Evolutionary conservation across 2,888 invertebrate genomes (phyloP).

Genomic region (Melolontha melolontha): DNA sequence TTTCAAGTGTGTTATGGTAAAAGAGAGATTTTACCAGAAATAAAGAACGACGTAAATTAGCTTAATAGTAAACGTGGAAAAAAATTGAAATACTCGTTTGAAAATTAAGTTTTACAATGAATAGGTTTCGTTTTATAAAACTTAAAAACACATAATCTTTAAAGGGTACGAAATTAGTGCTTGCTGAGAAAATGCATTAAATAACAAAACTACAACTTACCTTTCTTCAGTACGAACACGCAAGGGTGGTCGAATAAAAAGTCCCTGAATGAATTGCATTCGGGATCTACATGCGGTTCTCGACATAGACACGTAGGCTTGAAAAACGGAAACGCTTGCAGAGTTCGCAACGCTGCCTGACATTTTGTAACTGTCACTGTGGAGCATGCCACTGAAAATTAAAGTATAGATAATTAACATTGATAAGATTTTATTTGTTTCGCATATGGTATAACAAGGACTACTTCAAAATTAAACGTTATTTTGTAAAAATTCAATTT

Average conservation of each 20-base stretch:
- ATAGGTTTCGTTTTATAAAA: too few relatives aligned
- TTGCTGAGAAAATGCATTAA: too few relatives aligned
- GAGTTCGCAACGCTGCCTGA: conserved; percentile 88
- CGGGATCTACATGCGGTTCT: conserved; percentile 90
- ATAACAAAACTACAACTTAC: conserved; percentile 67
- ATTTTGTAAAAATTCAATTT: too few relatives aligned
- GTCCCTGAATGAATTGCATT: conserved; percentile 93
- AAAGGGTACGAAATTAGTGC: too few relatives aligned
- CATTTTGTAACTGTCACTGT: conserved; percentile 94
- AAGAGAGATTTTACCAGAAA: too few relatives aligned
- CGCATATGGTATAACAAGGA: too few relatives aligned
- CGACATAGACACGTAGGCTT: conserved; percentile 93
- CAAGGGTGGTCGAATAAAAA: conserved; percentile 95
- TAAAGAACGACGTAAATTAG: too few relatives aligned
- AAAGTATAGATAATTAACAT: conserved; percentile 19
- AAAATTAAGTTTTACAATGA: too few relatives aligned
- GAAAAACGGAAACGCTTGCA: conserved; percentile 94
- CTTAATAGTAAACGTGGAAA: too few relatives aligned
- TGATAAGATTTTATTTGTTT: neutral
- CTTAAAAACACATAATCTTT: too few relatives aligned
- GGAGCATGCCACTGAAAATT: conserved; percentile 87
- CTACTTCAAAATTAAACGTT: too few relatives aligned
- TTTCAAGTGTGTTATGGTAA: neutral
- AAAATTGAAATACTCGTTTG: too few relatives aligned
- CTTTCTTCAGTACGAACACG: conserved; percentile 90